These are phyloP conservation scores for Porites lutea DNA, from an alignment of 64 coral and sea anemone species.

Conservation along the genomic window DNA sequence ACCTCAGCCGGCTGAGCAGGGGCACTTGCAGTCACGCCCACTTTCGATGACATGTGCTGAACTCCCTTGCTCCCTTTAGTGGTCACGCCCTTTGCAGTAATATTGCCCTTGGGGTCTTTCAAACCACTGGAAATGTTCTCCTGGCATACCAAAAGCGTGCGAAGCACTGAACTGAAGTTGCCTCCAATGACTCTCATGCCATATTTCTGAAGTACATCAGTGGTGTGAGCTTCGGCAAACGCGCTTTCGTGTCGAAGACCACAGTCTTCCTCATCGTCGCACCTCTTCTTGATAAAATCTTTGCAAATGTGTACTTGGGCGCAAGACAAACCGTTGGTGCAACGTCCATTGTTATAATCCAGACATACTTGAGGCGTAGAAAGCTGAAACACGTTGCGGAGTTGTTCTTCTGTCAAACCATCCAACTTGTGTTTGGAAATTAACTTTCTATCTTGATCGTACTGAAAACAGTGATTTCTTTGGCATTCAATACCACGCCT, in stretches of 20 bases:
- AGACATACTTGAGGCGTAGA: conserved; percentile 72
- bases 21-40: not conserved
- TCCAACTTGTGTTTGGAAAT: conserved; percentile 11
- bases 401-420: conserved; percentile 30
- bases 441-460: conserved; percentile 45
- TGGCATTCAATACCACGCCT: conserved; percentile 27
- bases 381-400: conserved; percentile 24
- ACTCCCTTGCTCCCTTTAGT: not conserved
- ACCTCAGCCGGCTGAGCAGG: conserved; percentile 9
- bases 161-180: not conserved
- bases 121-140: not conserved
- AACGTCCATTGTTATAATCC: conserved; percentile 61
- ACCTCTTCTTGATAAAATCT: conserved; percentile 21
- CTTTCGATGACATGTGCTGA: not conserved
- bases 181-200: not conserved
- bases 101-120: not conserved
- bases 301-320: conserved; percentile 51
- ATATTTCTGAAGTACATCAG: not conserved
- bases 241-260: not conserved
- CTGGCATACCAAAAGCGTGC: conserved; percentile 34
- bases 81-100: not conserved
- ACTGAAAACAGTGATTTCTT: conserved; percentile 53
- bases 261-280: not conserved
- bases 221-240: not conserved
- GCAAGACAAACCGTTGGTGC: conserved; percentile 18